Percentiles rank a stretch among this genome's conserved stretches.
These are phyloP conservation scores for Seriola rivoliana DNA, from an alignment of 2,113 vertebrate genomes.

Conservation along the genomic window DNA sequence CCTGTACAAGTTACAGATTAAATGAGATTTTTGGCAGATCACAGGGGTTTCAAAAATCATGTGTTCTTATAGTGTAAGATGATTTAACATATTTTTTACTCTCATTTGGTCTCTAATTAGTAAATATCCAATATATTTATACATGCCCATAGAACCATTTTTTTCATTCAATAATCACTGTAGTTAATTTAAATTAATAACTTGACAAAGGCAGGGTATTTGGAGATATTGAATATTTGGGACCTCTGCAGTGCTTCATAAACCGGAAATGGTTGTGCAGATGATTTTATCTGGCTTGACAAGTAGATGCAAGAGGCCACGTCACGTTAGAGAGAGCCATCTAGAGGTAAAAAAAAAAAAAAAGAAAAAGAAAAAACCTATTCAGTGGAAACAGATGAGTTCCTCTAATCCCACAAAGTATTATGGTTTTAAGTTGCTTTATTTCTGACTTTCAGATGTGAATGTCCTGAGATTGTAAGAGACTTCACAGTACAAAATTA, in stretches of 20 bases:
- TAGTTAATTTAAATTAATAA: not conserved
- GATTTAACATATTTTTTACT: not conserved
- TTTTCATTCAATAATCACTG: not conserved
- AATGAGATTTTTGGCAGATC: too few species aligned
- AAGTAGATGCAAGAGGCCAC: slow-evolving; percentile 57
- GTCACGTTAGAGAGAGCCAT: slow-evolving; percentile 53
- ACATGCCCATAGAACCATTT: not conserved
- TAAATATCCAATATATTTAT: not conserved
- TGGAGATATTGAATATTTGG: too few species aligned
- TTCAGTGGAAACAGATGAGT: not conserved
- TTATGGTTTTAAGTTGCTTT: too few species aligned
- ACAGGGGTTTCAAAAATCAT: too few species aligned
- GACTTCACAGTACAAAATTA: too few species aligned
- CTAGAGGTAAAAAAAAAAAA: not conserved
- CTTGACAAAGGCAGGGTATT: not conserved
- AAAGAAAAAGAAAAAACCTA: not conserved
- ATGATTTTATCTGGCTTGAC: slow-evolving; percentile 17
- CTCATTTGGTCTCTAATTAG: not conserved
- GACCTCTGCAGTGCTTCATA: not conserved
- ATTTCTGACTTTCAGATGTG: too few species aligned
- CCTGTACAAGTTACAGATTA: too few species aligned
- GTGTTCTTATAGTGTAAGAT: not conserved
- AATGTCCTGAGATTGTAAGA: too few species aligned
- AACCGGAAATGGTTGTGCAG: slow-evolving; percentile 37
- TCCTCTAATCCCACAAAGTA: too few species aligned